Evolutionary conservation across 1,140 invertebrate genomes (phyloP).

Genomic region (Drosophila malerkotliana): DNA sequence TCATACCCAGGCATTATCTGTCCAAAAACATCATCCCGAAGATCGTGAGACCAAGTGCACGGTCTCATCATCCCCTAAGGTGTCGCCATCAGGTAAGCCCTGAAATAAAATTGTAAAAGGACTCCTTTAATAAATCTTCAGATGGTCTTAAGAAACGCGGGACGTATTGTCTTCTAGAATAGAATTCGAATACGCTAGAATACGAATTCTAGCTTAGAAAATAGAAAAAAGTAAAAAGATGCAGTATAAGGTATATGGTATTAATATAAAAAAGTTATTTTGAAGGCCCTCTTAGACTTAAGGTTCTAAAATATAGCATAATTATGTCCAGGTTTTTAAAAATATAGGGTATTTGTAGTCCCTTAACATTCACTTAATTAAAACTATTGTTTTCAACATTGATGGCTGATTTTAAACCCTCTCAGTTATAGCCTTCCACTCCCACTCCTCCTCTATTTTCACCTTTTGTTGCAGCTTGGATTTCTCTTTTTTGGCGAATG

Average conservation of each 20-base stretch:
- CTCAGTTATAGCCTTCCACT: slow-evolving; percentile 22
- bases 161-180: not conserved
- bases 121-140: not conserved
- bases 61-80: slow-evolving; percentile 33
- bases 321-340: too few relatives aligned
- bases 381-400: slow-evolving; percentile 36
- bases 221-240: not conserved
- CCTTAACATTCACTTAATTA: not conserved
- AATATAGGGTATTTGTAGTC: slow-evolving; percentile 7
- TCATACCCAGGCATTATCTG: slow-evolving; percentile 22
- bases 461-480: slow-evolving; percentile 41
- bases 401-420: slow-evolving; percentile 66
- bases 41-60: slow-evolving; percentile 35
- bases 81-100: slow-evolving; percentile 9
- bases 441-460: slow-evolving; percentile 35
- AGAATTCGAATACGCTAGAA: too few relatives aligned
- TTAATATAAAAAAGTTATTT: too few relatives aligned
- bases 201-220: not conserved
- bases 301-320: too few relatives aligned
- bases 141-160: not conserved
- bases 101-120: slow-evolving; percentile 8
- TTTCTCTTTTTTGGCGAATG: slow-evolving; percentile 52
- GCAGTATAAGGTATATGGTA: not conserved
- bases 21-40: slow-evolving; percentile 15
- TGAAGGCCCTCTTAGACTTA: too few relatives aligned